Conservation (phyloP, 1,140 invertebrate species). For the Linepithema humile region DNA sequence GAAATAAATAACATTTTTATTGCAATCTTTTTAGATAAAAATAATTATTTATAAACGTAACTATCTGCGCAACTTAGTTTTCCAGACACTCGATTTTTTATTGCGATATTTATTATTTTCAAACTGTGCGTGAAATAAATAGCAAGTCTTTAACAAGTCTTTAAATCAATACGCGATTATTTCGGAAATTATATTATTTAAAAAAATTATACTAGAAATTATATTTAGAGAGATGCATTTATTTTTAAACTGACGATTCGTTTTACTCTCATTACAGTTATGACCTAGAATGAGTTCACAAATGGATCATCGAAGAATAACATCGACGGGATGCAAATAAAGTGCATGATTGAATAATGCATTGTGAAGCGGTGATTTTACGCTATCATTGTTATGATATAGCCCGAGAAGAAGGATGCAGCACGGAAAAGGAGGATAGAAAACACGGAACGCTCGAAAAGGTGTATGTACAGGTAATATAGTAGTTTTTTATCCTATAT, state of each 20-base stretch:
- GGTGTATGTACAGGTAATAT: slow-evolving; percentile 49
- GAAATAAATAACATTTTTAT: not conserved
- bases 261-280: slow-evolving; percentile 1
- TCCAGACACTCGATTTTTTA: not conserved
- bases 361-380: slow-evolving; percentile 2
- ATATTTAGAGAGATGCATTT: not conserved
- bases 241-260: not conserved
- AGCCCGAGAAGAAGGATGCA: slow-evolving; percentile 71
- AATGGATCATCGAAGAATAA: not conserved
- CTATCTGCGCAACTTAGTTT: not conserved
- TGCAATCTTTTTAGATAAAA: not conserved
- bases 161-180: not conserved
- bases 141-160: no score
- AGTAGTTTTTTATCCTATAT: not conserved
- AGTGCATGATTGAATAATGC: slow-evolving; percentile 35
- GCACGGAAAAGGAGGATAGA: slow-evolving; percentile 66
- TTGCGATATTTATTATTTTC: not conserved
- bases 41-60: not conserved
- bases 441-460: slow-evolving; percentile 63
- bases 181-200: not conserved
- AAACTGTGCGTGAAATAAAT: not conserved
- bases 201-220: no score
- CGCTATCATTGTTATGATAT: slow-evolving; percentile 44
- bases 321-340: not conserved
- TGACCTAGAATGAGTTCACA: slow-evolving; percentile 18